Evolutionary conservation across 2,888 invertebrate species (phyloP), one percentile per base, ranked within the genome.

Genomic region (Thyatira batis): DNA sequence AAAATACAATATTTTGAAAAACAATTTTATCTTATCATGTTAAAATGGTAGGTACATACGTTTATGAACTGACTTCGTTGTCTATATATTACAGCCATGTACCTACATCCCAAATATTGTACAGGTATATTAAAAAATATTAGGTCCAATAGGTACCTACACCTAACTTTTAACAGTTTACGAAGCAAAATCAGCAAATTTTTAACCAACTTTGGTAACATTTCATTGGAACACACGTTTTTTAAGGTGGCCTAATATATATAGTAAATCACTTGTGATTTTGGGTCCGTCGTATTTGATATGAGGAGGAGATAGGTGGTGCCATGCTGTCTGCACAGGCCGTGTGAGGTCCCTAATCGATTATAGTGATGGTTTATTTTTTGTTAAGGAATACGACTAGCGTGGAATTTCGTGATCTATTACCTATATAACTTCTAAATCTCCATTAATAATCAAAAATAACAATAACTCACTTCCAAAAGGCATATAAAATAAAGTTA

Each of bases 251-350:
- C n/a, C n/a, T n/a, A n/a, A n/a, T 49, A 56, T 50, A 39, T 50
- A 28, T 56, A 51, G 45, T 52, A 45, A 57, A 52, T 63, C 60
- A 54, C 57, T 49, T 53, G 27, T 28, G 55, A 54, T 57, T 61
- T 56, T 57, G 57, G 60, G 49, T 25, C 50, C 57, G 54, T 53
- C 63, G 62, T 60, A 54, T 50, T 60, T 60, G 58, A 57, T 50
- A 53, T 58, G 61, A 61, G 57, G 59, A 55, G 55, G 52, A 52
- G 58, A 65, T 60, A 53, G 63, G 61, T 51, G 78, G 77, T 71
- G 73, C 78, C 81, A 71, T 56, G 68, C 81, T 61, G 81, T 81
- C 81, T 81, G 69, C 73, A 73, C 58, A 72, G 70, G 73, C 72
- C 54, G 49, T 53, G 43, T 50, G 28, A 56, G 57, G 55, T 57